Evolutionary conservation across 2,113 vertebrate species (phyloP), one percentile per base, ranked within the genome.

Genomic region (Sebastes schlegelii): DNA sequence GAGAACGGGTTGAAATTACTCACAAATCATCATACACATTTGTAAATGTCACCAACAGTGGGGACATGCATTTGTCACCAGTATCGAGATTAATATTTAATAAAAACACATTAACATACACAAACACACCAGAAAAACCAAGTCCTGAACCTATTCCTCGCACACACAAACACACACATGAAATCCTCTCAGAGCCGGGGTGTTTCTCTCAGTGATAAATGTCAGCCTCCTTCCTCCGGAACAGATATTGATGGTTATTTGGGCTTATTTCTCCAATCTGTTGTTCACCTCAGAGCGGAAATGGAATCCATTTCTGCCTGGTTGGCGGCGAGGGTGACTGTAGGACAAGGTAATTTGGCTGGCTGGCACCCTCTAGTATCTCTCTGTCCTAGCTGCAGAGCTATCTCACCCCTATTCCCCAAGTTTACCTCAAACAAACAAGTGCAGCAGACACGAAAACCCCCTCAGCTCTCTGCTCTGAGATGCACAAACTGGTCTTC

Each of bases 271-370:
- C 86, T 88, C 80, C 87, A 91, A 90, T 89, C 88, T 88, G 84
- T 88, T 90, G 91, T 86, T 90, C 87, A 91, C 88, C 84, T 87
- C 80, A 34, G 85, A 88, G 74, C 45, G 23, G 82, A 92, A 88
- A 91, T 86, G 69, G 87, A 92, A 92, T 91, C 89, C 86, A 92
- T 92, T 90, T 88, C 89, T 86, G 80, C 82, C 74, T 63, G 87
- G 85, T 83, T 86, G 90, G 84, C 81, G 82, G 86, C 13, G 68
- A 82, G 74, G 79, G 54, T 57, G 89, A 83, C 89, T 73, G 88
- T 74, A 73, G 89, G 87, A 92, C 84, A 69, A 89, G 86, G 88
- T 86, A 89, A 94, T 93, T 89, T 89, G 82, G 90, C 87, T 71
- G 75, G 10, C 83, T 84, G 86, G 87, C 86, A 84, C 74, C 65